Percentiles rank a stretch among this genome's conserved stretches.
Conservation (phyloP, 2,888 invertebrate species). For the Notocelia uddmanniana region DNA sequence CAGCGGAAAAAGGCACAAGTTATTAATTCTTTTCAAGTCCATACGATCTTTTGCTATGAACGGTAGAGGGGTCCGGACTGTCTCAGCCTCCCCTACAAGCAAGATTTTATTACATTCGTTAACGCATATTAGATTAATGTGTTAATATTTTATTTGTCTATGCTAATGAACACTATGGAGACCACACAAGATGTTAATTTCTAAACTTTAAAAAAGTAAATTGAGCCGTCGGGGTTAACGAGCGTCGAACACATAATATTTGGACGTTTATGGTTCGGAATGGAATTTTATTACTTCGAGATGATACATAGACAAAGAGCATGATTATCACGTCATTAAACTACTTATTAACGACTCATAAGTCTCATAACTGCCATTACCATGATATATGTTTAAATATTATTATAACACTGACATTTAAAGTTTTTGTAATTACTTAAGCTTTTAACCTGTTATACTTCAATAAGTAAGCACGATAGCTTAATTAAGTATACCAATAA, state of each 20-base stretch:
- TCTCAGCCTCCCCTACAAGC: conserved; percentile 78
- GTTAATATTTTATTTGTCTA: conserved; percentile 74
- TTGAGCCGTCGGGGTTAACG: conserved; percentile 33
- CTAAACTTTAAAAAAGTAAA: conserved; percentile 41
- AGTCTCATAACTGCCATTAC: conserved; percentile 5
- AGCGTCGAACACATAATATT: conserved; percentile 33
- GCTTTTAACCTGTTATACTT: too few relatives aligned
- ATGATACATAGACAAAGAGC: conserved; percentile 24
- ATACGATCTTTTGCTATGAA: not conserved
- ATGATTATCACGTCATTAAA: conserved; percentile 39
- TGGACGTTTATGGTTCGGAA: conserved; percentile 32
- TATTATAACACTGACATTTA: not conserved
- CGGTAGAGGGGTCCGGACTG: conserved; percentile 73
- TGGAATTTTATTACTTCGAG: conserved; percentile 24
- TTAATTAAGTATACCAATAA: not conserved
- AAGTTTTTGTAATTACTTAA: too few relatives aligned
- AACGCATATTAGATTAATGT: conserved; percentile 82
- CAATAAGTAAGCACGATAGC: too few relatives aligned
- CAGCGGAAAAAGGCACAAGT: conserved; percentile 4
- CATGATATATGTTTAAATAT: conserved; percentile 9
- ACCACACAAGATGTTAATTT: conserved; percentile 40
- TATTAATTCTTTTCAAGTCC: not conserved
- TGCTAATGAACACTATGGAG: conserved; percentile 61
- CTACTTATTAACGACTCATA: conserved; percentile 17
- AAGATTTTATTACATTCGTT: conserved; percentile 84